These are phyloP conservation scores for Neofelis nebulosa DNA, from an alignment of 2,113 vertebrate species.

Conservation along the genomic window DNA sequence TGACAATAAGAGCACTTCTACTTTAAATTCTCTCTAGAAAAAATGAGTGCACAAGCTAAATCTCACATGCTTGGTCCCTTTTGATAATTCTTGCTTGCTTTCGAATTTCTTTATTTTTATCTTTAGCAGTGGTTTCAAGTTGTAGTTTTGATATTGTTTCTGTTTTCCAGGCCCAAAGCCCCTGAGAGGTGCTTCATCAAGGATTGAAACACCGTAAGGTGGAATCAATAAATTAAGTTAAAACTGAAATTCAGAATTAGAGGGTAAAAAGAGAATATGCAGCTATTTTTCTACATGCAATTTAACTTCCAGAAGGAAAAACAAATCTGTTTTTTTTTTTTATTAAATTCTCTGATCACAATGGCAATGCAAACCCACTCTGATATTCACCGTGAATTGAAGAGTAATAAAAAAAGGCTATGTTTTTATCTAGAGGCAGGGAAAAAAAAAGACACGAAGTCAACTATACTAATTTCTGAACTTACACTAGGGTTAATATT, in stretches of 20 bases:
- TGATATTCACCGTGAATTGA: slow-evolving; percentile 18
- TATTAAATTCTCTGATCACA: slow-evolving; percentile 50
- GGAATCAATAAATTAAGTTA: slow-evolving; percentile 58
- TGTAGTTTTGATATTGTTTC: slow-evolving; percentile 6
- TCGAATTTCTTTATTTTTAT: slow-evolving; percentile 34
- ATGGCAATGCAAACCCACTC: background rate
- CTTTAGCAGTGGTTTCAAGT: background rate
- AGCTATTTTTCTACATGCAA: slow-evolving; percentile 16
- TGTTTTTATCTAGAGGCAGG: slow-evolving; percentile 23
- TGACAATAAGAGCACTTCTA: background rate
- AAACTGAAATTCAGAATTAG: slow-evolving; percentile 41
- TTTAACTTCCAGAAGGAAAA: slow-evolving; percentile 49
- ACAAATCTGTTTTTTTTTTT: background rate
- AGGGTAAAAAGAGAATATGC: slow-evolving; percentile 16
- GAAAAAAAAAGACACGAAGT: slow-evolving; percentile 41
- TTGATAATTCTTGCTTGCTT: background rate
- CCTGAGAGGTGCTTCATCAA: slow-evolving; percentile 24
- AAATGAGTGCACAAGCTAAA: background rate
- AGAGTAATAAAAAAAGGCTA: background rate
- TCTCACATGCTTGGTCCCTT: background rate
- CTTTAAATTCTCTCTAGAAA: background rate
- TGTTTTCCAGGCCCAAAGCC: slow-evolving; percentile 6
- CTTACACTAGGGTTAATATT: background rate
- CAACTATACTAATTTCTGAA: background rate
- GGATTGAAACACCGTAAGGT: background rate